phyloP scores from a whole-genome alignment of 92 coral and sea anemone species.

The Porites evermanni region DNA sequence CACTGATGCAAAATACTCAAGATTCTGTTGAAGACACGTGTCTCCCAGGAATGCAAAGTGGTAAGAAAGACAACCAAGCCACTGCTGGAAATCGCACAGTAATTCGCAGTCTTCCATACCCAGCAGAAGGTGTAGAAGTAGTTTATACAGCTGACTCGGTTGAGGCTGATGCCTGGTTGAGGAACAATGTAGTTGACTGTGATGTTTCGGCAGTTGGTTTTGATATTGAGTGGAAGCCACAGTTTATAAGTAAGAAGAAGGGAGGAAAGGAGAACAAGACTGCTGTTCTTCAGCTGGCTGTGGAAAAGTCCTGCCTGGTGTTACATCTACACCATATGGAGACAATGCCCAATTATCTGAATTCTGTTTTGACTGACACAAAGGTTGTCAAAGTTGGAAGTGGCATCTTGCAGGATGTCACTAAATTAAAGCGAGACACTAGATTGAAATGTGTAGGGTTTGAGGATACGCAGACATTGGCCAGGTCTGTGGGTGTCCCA shows the following conservation, averaged over 20 bases:
- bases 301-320: constrained; percentile 73
- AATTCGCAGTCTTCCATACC: constrained; percentile 59
- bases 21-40: background rate
- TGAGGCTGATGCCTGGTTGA: constrained; percentile 89
- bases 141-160: constrained; percentile 81
- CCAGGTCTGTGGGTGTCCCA: constrained; percentile 31
- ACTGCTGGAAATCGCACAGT: background rate
- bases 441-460: constrained; percentile 61
- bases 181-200: constrained; percentile 70
- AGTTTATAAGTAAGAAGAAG: constrained; percentile 76
- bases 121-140: constrained; percentile 84
- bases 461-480: constrained; percentile 66
- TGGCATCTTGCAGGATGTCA: constrained; percentile 69
- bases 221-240: constrained; percentile 97
- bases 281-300: constrained; percentile 88
- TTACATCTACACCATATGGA: constrained; percentile 63
- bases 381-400: constrained; percentile 75
- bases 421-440: constrained; percentile 62
- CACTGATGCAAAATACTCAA: background rate
- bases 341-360: constrained; percentile 51
- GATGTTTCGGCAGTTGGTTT: constrained; percentile 76
- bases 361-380: constrained; percentile 30
- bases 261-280: constrained; percentile 93
- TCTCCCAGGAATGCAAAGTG: background rate
- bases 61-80: background rate